Conservation (phyloP, 2,797 vertebrate species). For the Esox masquinongy region DNA sequence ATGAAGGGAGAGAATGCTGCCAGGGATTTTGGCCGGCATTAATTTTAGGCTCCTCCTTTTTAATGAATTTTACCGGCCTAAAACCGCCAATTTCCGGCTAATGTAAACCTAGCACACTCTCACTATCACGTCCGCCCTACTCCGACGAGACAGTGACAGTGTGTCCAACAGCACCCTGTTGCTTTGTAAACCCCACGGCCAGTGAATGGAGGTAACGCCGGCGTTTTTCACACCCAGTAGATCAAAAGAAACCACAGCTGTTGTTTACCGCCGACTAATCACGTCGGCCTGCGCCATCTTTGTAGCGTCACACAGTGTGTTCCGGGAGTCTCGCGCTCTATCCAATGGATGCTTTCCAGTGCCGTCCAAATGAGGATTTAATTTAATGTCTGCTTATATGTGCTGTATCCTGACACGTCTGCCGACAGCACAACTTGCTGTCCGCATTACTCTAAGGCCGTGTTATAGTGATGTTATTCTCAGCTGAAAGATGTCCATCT, state of each 20-base stretch:
- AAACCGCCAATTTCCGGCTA: too few species aligned
- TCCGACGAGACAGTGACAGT: slow-evolving; percentile 1
- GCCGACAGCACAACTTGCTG: slow-evolving; percentile 2
- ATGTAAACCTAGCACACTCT: background rate
- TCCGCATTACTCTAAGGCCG: background rate
- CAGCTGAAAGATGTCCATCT: slow-evolving; percentile 32
- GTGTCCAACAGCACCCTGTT: background rate
- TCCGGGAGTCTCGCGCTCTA: background rate
- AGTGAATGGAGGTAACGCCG: background rate
- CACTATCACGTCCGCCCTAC: slow-evolving; percentile 4
- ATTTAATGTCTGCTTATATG: background rate
- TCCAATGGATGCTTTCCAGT: background rate
- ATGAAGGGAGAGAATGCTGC: too few species aligned
- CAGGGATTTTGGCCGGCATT: too few species aligned
- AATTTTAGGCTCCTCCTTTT: too few species aligned
- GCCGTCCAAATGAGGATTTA: slow-evolving; percentile 3
- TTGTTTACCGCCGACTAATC: background rate
- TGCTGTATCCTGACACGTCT: background rate
- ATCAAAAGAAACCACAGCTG: background rate
- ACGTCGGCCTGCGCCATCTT: background rate
- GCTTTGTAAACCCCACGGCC: slow-evolving; percentile 1
- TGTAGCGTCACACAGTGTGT: background rate
- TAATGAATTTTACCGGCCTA: too few species aligned
- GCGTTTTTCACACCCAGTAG: background rate
- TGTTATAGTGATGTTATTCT: slow-evolving; percentile 29